Conservation (phyloP, 2,888 invertebrate species). For the Oithona nana region DNA sequence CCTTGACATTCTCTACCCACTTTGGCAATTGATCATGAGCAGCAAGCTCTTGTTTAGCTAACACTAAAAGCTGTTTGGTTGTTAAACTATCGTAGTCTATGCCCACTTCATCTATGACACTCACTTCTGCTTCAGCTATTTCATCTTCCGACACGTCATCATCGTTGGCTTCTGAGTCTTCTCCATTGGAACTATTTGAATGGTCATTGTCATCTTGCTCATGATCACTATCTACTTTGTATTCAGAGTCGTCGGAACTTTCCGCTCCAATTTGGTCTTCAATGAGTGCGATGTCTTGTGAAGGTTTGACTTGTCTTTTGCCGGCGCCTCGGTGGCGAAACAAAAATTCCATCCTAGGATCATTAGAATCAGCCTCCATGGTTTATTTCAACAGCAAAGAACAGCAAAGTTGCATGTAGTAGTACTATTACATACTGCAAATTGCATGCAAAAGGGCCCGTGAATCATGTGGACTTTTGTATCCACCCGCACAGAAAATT, state of each 20-base stretch:
- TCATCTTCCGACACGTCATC: slow-evolving; percentile 17
- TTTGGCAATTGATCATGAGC: slow-evolving; percentile 21
- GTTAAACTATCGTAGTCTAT: slow-evolving; percentile 19
- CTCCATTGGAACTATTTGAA: background rate
- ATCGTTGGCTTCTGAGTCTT: slow-evolving; percentile 6
- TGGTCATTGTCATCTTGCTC: slow-evolving; percentile 37
- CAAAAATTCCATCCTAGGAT: slow-evolving; percentile 14
- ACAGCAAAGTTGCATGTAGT: too few relatives aligned
- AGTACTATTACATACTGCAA: too few relatives aligned
- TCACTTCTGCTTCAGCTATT: background rate
- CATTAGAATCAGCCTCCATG: too few relatives aligned
- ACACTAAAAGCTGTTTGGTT: slow-evolving; percentile 32
- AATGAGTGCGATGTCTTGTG: slow-evolving; percentile 21
- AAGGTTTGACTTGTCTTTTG: slow-evolving; percentile 21
- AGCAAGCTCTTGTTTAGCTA: slow-evolving; percentile 32
- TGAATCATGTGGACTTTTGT: too few relatives aligned
- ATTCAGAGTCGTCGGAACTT: slow-evolving; percentile 86
- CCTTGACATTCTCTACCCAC: slow-evolving; percentile 14
- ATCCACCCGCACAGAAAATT: too few relatives aligned
- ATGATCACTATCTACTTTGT: slow-evolving; percentile 69
- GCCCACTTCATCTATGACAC: background rate
- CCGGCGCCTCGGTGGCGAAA: slow-evolving; percentile 20
- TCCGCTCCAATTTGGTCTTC: slow-evolving; percentile 36
- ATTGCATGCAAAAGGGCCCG: too few relatives aligned
- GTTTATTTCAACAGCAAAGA: too few relatives aligned